Conservation (phyloP, 2,113 vertebrate genomes). For the Bujurquina vittata region DNA sequence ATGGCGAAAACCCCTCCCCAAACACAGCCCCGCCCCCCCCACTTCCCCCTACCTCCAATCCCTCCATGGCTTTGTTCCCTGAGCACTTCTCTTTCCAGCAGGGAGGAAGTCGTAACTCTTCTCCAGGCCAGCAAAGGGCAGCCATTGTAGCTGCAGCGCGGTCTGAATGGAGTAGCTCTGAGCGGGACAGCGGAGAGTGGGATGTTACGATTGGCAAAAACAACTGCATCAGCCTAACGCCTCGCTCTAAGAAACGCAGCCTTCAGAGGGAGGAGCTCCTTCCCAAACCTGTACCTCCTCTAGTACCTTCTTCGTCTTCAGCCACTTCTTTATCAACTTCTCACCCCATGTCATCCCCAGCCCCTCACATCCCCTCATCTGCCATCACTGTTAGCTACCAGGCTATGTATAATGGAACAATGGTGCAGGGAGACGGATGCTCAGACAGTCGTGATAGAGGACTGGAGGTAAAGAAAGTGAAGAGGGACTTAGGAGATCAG, state of each 20-base stretch:
- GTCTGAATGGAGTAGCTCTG: conserved; percentile 78
- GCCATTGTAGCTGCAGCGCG: conserved; percentile 73
- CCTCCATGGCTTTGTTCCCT: conserved; percentile 71
- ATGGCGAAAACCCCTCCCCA: conserved; percentile 88
- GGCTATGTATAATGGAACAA: conserved; percentile 72
- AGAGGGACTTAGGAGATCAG: conserved; percentile 75
- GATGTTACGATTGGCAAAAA: conserved; percentile 81
- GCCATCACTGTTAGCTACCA: conserved; percentile 59
- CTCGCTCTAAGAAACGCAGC: conserved; percentile 92
- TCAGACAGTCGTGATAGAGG: conserved; percentile 74
- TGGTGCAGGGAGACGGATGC: conserved; percentile 61
- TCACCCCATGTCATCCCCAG: conserved; percentile 26
- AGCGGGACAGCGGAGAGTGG: conserved; percentile 84
- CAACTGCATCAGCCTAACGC: conserved; percentile 82
- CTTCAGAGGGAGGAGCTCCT: conserved; percentile 81
- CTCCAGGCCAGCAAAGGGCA: conserved; percentile 72
- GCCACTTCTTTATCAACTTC: conserved; percentile 18
- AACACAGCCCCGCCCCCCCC: conserved; percentile 62
- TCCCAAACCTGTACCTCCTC: conserved; percentile 63
- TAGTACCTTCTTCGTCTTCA: conserved; percentile 56
- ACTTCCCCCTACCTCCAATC: conserved; percentile 68
- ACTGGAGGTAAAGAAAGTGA: conserved; percentile 86
- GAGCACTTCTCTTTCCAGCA: conserved; percentile 80
- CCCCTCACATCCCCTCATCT: conserved; percentile 28
- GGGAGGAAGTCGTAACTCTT: conserved; percentile 30